Conservation (phyloP, 2,113 vertebrate species). For the Pungitius pungitius region DNA sequence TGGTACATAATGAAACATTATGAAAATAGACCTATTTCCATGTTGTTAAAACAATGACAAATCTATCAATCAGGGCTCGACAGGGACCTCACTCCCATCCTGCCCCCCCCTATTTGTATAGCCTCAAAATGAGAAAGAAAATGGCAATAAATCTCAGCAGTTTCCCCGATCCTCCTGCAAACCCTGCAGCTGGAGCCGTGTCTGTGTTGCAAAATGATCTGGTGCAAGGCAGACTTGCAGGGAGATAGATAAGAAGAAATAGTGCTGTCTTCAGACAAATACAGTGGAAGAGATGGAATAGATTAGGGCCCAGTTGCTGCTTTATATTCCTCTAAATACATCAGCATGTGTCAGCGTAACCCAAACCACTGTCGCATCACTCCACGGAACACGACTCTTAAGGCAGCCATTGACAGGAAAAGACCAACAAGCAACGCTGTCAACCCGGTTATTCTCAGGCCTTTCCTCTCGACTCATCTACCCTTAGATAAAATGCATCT, state of each 20-base stretch:
- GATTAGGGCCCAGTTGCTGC: slow-evolving; percentile 72
- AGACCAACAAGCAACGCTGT: slow-evolving; percentile 42
- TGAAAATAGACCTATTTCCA: slow-evolving; percentile 72
- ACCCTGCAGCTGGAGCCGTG: slow-evolving; percentile 55
- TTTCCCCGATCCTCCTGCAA: slow-evolving; percentile 33
- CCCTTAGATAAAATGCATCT: slow-evolving; percentile 16
- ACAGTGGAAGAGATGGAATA: slow-evolving; percentile 73
- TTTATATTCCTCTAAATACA: slow-evolving; percentile 79
- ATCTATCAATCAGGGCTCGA: slow-evolving; percentile 61
- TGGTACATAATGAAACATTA: slow-evolving; percentile 60
- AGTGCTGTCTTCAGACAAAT: slow-evolving; percentile 76
- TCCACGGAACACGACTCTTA: slow-evolving; percentile 62
- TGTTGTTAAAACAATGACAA: slow-evolving; percentile 74
- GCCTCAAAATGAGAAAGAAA: slow-evolving; percentile 54
- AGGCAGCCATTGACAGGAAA: slow-evolving; percentile 41
- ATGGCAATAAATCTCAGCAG: slow-evolving; percentile 68
- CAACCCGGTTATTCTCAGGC: slow-evolving; percentile 36
- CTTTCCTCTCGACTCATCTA: slow-evolving; percentile 20
- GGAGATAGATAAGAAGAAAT: slow-evolving; percentile 81
- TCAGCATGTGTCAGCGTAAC: slow-evolving; percentile 74
- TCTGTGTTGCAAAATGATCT: slow-evolving; percentile 66
- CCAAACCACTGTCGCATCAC: slow-evolving; percentile 75
- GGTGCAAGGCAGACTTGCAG: slow-evolving; percentile 57
- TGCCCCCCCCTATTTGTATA: slow-evolving; percentile 32
- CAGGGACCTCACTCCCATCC: slow-evolving; percentile 35